phyloP scores from a whole-genome alignment of 2,888 invertebrate species.

The Dasysyrphus tricinctus region DNA sequence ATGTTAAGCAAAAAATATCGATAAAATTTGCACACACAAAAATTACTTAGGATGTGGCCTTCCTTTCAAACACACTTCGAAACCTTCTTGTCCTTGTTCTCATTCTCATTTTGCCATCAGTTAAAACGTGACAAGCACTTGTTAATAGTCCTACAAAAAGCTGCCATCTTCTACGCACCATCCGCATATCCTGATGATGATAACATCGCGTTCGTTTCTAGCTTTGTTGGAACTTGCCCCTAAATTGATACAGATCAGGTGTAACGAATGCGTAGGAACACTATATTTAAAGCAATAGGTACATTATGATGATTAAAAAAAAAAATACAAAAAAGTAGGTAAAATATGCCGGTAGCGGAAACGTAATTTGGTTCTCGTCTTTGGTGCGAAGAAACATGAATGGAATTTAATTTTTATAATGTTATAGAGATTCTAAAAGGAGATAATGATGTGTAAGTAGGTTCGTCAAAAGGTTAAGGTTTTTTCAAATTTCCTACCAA shows the following conservation, averaged over 20 bases:
- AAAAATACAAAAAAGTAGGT: background rate
- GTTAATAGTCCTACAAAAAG: conserved; percentile 37
- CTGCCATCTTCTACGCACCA: conserved; percentile 37
- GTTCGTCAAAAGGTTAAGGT: background rate
- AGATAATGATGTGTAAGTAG: background rate
- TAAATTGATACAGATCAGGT: conserved; percentile 46
- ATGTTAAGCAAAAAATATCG: too few relatives aligned
- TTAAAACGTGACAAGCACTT: conserved; percentile 48
- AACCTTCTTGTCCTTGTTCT: background rate
- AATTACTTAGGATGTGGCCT: conserved; percentile 10
- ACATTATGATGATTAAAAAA: conserved; percentile 38
- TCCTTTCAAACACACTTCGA: background rate
- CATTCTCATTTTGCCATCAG: conserved; percentile 21
- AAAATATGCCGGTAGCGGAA: conserved; percentile 13
- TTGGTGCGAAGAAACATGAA: conserved; percentile 1
- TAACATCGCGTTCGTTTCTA: background rate
- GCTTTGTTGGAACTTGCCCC: conserved; percentile 11
- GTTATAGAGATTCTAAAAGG: background rate
- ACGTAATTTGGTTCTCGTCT: conserved; percentile 13
- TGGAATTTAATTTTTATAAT: conserved; percentile 20
- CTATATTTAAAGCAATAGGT: conserved; percentile 35
- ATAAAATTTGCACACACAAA: background rate
- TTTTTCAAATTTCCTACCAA: too few relatives aligned
- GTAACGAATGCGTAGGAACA: conserved; percentile 39
- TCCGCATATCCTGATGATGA: conserved; percentile 29